A percentile compares a stretch with the other conserved stretches of the same genome.
Conservation (phyloP, 2,888 invertebrate genomes). For the Empis livida region DNA sequence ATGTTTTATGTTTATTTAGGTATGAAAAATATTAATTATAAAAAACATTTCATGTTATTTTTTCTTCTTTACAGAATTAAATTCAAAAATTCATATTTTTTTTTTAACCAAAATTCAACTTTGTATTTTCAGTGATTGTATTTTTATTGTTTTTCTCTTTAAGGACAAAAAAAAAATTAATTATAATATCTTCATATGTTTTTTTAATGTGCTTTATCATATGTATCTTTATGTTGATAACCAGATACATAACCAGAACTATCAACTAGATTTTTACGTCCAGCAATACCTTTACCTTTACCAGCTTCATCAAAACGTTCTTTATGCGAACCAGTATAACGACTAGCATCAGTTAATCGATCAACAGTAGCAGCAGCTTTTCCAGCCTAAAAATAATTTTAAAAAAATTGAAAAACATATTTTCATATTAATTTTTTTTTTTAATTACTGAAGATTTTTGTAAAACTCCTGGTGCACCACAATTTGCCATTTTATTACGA, state of each 20-base stretch:
- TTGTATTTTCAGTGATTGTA: too few relatives aligned
- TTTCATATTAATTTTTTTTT: not conserved
- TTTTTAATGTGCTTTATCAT: constrained; percentile 46
- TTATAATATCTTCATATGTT: too few relatives aligned
- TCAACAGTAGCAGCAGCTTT: constrained; percentile 40
- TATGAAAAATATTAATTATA: too few relatives aligned
- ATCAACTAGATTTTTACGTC: constrained; percentile 62
- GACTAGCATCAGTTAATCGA: constrained; percentile 71
- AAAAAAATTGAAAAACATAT: not conserved
- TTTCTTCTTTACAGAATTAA: too few relatives aligned
- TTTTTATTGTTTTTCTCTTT: too few relatives aligned
- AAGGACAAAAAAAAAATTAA: too few relatives aligned
- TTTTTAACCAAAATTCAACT: too few relatives aligned
- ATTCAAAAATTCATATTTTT: too few relatives aligned
- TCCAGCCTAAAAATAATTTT: constrained; percentile 24
- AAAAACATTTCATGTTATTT: too few relatives aligned
- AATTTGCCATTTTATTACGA: constrained; percentile 63
- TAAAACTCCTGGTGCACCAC: constrained; percentile 60
- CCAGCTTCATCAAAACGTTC: constrained; percentile 75
- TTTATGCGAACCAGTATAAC: constrained; percentile 79
- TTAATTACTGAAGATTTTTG: constrained; percentile 23
- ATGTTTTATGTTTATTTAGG: too few relatives aligned
- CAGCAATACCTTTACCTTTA: constrained; percentile 75
- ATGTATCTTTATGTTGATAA: constrained; percentile 71
- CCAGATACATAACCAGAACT: constrained; percentile 70